Percentiles rank a stretch among this genome's conserved stretches.
phyloP scores from a whole-genome alignment of 2,888 invertebrate genomes.

The Embidobia sp. region DNA sequence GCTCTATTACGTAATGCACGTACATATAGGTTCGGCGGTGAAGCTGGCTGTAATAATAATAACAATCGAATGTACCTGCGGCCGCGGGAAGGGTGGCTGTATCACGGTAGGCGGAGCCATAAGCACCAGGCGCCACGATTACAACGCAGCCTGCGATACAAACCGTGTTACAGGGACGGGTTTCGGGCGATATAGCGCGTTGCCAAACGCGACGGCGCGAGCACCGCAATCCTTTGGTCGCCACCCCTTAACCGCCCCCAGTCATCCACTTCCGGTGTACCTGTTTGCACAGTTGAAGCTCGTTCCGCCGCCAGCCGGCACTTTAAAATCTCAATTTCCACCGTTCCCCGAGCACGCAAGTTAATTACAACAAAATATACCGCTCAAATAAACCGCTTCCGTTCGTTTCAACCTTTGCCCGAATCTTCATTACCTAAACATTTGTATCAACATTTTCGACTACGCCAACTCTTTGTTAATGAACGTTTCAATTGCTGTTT shows the following conservation, averaged over 20 bases:
- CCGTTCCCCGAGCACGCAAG: constrained; percentile 3
- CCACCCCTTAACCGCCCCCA: constrained; percentile 62
- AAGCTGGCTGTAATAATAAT: constrained; percentile 69
- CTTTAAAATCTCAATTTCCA: constrained; percentile 38
- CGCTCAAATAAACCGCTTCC: constrained; percentile 10
- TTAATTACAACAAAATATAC: constrained; percentile 48
- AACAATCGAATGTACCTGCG: constrained; percentile 66
- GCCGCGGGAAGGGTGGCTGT: constrained; percentile 70
- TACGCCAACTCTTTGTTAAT: no score
- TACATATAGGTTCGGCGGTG: constrained; percentile 1
- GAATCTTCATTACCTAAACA: no score
- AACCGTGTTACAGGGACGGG: constrained; percentile 74
- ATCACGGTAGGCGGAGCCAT: constrained; percentile 76
- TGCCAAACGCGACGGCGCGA: constrained; percentile 69
- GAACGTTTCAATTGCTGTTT: no score
- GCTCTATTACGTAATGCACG: constrained; percentile 51
- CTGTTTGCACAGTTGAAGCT: constrained; percentile 34
- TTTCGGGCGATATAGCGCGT: constrained; percentile 69
- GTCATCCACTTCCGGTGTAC: constrained; percentile 52
- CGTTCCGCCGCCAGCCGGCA: constrained; percentile 6
- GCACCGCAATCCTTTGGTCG: constrained; percentile 50
- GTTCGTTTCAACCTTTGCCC: no score
- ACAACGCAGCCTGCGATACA: constrained; percentile 72
- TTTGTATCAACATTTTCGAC: no score
- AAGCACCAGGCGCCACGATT: constrained; percentile 71